Conservation (phyloP, 2,113 vertebrate genomes). For the Synodontis membranacea region DNA sequence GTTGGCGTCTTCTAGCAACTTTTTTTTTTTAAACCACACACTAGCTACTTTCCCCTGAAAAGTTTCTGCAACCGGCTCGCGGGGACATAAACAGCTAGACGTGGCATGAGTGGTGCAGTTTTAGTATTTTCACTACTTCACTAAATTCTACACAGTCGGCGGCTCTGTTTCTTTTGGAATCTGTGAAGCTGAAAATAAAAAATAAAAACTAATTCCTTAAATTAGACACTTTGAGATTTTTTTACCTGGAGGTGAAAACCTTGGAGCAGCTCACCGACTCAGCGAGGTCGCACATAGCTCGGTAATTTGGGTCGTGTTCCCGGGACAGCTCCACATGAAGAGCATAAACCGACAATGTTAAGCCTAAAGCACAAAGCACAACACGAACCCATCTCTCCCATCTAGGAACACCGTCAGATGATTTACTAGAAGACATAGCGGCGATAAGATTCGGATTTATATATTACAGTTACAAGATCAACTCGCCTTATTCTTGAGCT, state of each 20-base stretch:
- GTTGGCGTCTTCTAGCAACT: background rate
- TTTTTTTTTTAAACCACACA: background rate
- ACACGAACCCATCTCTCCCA: conserved; percentile 71
- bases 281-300: conserved; percentile 79
- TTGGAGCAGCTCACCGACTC: conserved; percentile 82
- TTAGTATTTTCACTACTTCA: background rate
- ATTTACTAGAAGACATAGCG: conserved; percentile 13
- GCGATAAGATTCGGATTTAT: too few species aligned
- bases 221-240: background rate
- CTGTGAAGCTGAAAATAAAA: background rate
- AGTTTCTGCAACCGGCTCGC: background rate
- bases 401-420: conserved; percentile 46
- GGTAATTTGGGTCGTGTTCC: conserved; percentile 74
- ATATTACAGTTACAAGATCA: background rate
- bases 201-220: background rate
- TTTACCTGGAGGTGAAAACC: conserved; percentile 82
- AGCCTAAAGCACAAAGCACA: conserved; percentile 68
- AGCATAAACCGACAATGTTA: conserved; percentile 77
- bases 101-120: background rate
- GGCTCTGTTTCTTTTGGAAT: background rate
- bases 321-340: conserved; percentile 78
- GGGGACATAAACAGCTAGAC: background rate
- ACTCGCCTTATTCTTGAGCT: background rate
- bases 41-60: background rate
- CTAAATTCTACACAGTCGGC: background rate